phyloP scores from a whole-genome alignment of 2,888 invertebrate species.

The Drosophila affinis region DNA sequence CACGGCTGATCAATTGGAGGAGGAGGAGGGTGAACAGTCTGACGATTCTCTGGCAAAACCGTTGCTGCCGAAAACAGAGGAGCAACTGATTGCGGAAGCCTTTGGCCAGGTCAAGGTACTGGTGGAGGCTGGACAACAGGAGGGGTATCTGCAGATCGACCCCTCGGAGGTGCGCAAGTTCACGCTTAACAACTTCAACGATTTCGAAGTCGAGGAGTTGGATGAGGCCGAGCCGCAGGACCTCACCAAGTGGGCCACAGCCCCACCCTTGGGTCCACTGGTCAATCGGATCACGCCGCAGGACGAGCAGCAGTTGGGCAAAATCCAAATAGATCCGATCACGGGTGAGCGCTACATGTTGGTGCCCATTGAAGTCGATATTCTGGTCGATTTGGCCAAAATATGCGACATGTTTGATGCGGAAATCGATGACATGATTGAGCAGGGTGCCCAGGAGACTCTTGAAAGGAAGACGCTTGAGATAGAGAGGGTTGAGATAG shows the following conservation, averaged over 20 bases:
- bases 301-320: conserved; percentile 20
- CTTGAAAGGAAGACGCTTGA: too few species aligned
- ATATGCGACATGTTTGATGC: too few species aligned
- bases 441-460: too few species aligned
- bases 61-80: not conserved
- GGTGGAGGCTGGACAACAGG: conserved; percentile 20
- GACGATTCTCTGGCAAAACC: not conserved
- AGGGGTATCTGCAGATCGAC: conserved; percentile 35
- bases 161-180: conserved; percentile 44
- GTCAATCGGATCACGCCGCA: conserved; percentile 24
- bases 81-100: conserved; percentile 31
- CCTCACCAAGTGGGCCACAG: conserved; percentile 30
- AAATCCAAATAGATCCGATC: conserved; percentile 17
- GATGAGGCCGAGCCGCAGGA: not conserved
- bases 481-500: too few species aligned
- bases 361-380: conserved; percentile 48
- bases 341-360: conserved; percentile 57
- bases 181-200: conserved; percentile 9
- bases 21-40: not conserved
- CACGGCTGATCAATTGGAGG: not conserved
- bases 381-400: too few species aligned
- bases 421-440: too few species aligned
- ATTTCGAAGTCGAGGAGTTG: not conserved
- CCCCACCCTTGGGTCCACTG: not conserved
- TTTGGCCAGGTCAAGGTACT: conserved; percentile 37